These are phyloP conservation scores for Ceratina australensis DNA, from an alignment of 1,140 invertebrate species.

Conservation along the genomic window DNA sequence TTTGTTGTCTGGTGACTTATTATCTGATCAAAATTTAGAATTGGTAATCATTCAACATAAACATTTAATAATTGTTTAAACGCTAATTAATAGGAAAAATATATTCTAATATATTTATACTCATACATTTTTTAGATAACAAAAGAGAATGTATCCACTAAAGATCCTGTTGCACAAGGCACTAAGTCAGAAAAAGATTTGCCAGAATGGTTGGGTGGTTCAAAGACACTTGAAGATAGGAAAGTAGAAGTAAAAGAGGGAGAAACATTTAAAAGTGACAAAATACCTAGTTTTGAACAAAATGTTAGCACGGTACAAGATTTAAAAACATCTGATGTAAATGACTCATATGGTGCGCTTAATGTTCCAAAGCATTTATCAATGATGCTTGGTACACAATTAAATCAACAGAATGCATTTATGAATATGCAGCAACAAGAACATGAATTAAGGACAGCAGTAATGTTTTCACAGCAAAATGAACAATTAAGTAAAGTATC, in stretches of 20 bases:
- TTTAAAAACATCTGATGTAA: conserved; percentile 4
- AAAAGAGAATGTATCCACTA: conserved; percentile 22
- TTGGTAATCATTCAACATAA: no score
- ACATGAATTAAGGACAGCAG: conserved; percentile 67
- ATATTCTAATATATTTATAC: conserved; percentile 18
- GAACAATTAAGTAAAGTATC: conserved; percentile 66
- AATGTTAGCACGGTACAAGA: conserved; percentile 32
- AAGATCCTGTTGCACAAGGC: conserved; percentile 32
- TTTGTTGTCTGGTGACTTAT: conserved; percentile 54
- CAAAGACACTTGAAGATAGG: conserved; percentile 55
- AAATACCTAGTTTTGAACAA: conserved; percentile 27
- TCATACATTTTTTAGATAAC: conserved; percentile 41
- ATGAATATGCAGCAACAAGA: conserved; percentile 72
- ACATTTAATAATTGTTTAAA: background rate
- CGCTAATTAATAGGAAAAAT: background rate
- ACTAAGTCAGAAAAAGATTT: conserved; percentile 60
- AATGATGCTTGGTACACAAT: conserved; percentile 59
- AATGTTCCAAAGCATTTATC: conserved; percentile 46
- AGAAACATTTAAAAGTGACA: conserved; percentile 14
- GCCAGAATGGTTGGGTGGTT: conserved; percentile 73
- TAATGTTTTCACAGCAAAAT: conserved; percentile 69
- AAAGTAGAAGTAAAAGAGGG: conserved; percentile 37
- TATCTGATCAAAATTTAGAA: conserved; percentile 33
- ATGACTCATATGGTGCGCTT: background rate
- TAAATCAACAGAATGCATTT: conserved; percentile 68